Evolutionary conservation across 1,140 invertebrate species (phyloP).

Genomic region (Chironomus striatipennis): DNA sequence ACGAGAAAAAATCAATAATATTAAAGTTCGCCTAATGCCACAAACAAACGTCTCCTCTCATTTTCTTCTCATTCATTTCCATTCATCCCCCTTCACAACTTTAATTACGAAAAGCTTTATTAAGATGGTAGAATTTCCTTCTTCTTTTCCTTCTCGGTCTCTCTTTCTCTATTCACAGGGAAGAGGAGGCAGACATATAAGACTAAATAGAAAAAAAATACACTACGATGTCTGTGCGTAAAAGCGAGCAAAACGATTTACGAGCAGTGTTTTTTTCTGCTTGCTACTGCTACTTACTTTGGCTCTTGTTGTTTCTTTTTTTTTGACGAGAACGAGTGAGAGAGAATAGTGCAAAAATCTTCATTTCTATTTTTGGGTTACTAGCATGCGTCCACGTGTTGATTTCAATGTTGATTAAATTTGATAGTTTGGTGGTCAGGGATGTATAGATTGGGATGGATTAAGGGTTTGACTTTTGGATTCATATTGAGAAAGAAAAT

Average conservation of each 20-base stretch:
- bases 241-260: conserved; percentile 18
- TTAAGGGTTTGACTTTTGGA: too few relatives aligned
- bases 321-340: background rate
- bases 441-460: too few relatives aligned
- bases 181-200: background rate
- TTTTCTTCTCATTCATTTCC: conserved; percentile 16
- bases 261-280: conserved; percentile 14
- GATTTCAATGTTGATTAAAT: too few relatives aligned
- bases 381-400: background rate
- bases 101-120: conserved; percentile 24
- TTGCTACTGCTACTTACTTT: background rate
- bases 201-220: background rate
- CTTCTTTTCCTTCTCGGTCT: background rate
- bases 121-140: conserved; percentile 4
- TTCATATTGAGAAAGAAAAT: too few relatives aligned
- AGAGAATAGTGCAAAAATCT: background rate
- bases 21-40: background rate
- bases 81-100: background rate
- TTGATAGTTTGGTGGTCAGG: too few relatives aligned
- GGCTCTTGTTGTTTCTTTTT: background rate
- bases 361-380: conserved; percentile 23
- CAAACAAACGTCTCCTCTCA: background rate
- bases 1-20: conserved; percentile 10
- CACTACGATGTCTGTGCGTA: conserved; percentile 22
- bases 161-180: background rate